Evolutionary conservation across 2,888 invertebrate genomes (phyloP).

Genomic region (Lagria hirta): DNA sequence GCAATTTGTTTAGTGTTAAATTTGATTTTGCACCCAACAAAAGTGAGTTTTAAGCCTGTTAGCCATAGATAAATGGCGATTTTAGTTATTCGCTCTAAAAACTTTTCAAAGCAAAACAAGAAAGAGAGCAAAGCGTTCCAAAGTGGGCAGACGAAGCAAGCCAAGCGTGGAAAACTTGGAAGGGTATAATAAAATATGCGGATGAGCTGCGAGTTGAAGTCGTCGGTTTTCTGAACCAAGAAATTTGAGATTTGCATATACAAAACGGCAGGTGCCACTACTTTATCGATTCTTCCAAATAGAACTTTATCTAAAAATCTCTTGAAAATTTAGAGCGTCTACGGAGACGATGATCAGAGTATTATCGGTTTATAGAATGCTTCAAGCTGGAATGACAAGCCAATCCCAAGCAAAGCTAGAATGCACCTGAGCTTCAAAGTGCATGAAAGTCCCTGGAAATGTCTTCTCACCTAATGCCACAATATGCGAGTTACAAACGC

Average conservation of each 20-base stretch:
- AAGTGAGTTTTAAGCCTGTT: neutral
- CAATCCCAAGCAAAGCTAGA: conserved; percentile 20
- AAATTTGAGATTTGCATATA: conserved; percentile 25
- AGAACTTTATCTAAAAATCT: neutral
- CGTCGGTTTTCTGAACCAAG: conserved; percentile 25
- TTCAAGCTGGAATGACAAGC: conserved; percentile 20
- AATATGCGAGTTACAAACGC: conserved; percentile 17
- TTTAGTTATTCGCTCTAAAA: conserved; percentile 14
- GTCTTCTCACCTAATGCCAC: conserved; percentile 16
- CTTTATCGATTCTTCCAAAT: conserved; percentile 13
- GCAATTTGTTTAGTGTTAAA: no score
- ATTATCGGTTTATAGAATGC: conserved; percentile 18
- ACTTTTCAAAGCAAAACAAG: conserved; percentile 21
- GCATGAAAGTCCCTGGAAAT: conserved; percentile 16
- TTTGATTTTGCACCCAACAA: no score
- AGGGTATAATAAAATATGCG: conserved; percentile 34
- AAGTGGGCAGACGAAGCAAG: conserved; percentile 30
- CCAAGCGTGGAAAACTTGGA: conserved; percentile 33
- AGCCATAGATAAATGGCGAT: no score
- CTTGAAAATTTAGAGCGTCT: neutral
- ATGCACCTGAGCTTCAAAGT: conserved; percentile 29
- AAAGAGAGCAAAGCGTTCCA: conserved; percentile 12
- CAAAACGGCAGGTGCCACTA: conserved; percentile 21
- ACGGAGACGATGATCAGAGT: conserved; percentile 14
- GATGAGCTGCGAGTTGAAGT: conserved; percentile 24